Evolutionary conservation across 2,888 invertebrate genomes (phyloP), one percentile per base, ranked within the genome.

Genomic region (Scaptomyza reducta): DNA sequence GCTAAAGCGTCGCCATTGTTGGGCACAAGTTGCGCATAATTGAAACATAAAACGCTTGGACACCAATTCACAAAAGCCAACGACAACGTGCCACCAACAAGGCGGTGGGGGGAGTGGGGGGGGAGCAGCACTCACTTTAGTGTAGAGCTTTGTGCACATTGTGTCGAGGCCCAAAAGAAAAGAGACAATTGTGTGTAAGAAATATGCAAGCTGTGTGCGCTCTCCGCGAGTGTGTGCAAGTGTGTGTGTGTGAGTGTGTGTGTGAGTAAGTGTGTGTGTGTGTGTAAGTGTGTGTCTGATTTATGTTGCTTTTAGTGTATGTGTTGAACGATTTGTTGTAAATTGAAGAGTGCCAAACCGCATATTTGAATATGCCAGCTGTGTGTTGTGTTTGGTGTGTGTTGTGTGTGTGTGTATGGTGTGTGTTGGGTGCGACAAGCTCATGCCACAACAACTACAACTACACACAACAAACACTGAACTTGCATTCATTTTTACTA

Each of bases 41-140:
- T 85, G 85, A 85, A 84, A 85, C 75, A 77, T 79, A 83, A 87
- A 80, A 87, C 84, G 83, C 87, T 86, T 80, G 83, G 85, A 87
- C 79, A 86, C 81, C 83, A 83, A 89, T 87, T 83, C 88, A 88
- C 86, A 84, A 84, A 79, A 86, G 84, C 79, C 84, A 79, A 70
- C 62, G 66, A 62, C 59, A 44, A 66, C 38, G 50, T 0, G 40
- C 25, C 25, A n/a, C 3, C 16, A 40, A 45, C 25, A 27, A 38
- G 33, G 42, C 1, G 18, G 29, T 11, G 7, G n/a, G 18, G 11
- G 33, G 47, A 5, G 35, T 13, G 11, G 56, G 7, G 25, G 16
- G 35, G 6, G 33, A 1, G n/a, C 25, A 14, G 45, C 10, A 27
- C 16, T n/a, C 33, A 40, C 47, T 53, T 41, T 41, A 9, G 10